Evolutionary conservation across 2,888 invertebrate genomes (phyloP), one percentile per base, ranked within the genome.

Genomic region (Eudasyphora cyanicolor): DNA sequence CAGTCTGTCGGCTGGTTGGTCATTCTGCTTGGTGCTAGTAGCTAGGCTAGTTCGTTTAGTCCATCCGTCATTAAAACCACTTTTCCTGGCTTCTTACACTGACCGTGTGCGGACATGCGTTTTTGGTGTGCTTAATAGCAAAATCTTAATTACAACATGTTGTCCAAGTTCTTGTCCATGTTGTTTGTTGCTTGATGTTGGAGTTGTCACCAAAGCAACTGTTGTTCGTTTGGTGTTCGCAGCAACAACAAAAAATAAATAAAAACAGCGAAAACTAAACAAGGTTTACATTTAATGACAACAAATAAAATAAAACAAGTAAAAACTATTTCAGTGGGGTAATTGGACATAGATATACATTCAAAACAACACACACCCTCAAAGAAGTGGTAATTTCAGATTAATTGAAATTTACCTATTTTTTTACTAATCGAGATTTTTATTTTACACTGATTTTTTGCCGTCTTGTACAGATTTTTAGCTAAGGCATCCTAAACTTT

Each of bases 121-220:
- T n/a, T 64, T 19, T 57, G 10, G 19, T 38, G 21, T 14, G 14
- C 29, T 60, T 42, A 79, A 69, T 42, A 49, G 49, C 62, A 82
- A 75, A 75, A 32, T 64, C 77, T 75, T 80, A 77, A 83, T 83
- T 75, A 78, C 77, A 75, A 80, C 73, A 83, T 79, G 77, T n/a
- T 67, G 54, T 21, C 54, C n/a, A n/a, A n/a, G n/a, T n/a, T 12
- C 19, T 2, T 24, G 54, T 10, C 3, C 2, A 24, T 7, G 54
- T 24, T 12, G 24, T n/a, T n/a, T n/a, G n/a, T n/a, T 8, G 19
- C 10, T 21, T 64, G 64, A 10, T 21, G 38, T 67, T 42, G 60
- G n/a, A 27, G 29, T 60, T 60, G 60, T n/a, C 32, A 32, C 29
- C 6, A n/a, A n/a, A n/a, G 60, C 14, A 24, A 12, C 54, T 4